phyloP scores from a whole-genome alignment of 2,113 vertebrate species.

The Micromys minutus region DNA sequence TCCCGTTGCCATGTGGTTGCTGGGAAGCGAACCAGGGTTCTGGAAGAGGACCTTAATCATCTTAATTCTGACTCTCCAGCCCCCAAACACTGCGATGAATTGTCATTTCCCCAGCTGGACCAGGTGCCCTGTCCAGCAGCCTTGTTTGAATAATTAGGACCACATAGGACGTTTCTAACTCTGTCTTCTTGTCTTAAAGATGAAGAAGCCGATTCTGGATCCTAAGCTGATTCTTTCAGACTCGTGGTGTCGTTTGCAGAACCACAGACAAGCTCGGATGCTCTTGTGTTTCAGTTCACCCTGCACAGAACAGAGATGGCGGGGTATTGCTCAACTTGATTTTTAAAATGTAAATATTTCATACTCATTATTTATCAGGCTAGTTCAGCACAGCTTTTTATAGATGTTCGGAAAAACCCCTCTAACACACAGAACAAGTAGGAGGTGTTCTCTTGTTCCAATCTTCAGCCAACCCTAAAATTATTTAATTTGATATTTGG shows the following conservation, averaged over 20 bases:
- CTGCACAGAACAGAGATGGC: not conserved
- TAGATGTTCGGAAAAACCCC: conserved; percentile 4
- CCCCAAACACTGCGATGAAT: not conserved
- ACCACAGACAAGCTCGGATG: not conserved
- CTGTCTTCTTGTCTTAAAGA: not conserved
- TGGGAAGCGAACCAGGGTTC: not conserved
- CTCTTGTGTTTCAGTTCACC: not conserved
- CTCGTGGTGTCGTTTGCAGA: not conserved
- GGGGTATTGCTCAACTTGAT: not conserved
- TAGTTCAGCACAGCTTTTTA: conserved; percentile 40
- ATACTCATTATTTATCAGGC: conserved; percentile 1
- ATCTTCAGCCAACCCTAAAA: conserved; percentile 38
- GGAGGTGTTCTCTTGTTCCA: conserved; percentile 13
- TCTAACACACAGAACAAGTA: conserved; percentile 25
- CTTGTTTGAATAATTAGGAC: not conserved
- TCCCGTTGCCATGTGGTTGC: not conserved
- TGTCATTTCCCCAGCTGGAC: not conserved
- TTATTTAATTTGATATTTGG: conserved; percentile 33
- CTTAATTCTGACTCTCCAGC: not conserved
- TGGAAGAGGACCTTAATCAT: not conserved
- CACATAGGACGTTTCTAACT: not conserved
- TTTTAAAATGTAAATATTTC: conserved; percentile 31
- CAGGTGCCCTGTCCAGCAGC: not conserved
- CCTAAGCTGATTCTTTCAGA: not conserved
- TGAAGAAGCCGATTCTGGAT: not conserved